A percentile compares a stretch with the other conserved stretches of the same genome.
phyloP scores from a whole-genome alignment of 2,113 vertebrate species.

The Nannobrachium achirus region DNA sequence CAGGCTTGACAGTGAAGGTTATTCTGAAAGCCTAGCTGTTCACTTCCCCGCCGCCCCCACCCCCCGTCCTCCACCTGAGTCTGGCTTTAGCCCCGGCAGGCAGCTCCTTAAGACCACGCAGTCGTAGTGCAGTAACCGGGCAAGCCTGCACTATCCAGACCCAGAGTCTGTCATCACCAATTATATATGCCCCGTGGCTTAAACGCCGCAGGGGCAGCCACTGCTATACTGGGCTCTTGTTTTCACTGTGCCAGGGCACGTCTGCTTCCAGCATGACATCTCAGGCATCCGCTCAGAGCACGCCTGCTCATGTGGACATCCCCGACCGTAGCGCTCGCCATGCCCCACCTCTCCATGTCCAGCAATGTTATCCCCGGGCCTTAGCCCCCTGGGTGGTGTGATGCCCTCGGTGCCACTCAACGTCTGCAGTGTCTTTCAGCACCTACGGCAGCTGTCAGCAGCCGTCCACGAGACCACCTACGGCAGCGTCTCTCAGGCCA shows the following conservation, averaged over 20 bases:
- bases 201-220: neutral
- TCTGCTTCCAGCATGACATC: constrained; percentile 18
- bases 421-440: constrained; percentile 51
- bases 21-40: constrained; percentile 39
- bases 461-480: constrained; percentile 26
- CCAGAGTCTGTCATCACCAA: constrained; percentile 46
- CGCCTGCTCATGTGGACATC: constrained; percentile 28
- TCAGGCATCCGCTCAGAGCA: constrained; percentile 2
- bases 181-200: constrained; percentile 56
- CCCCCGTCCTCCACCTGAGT: constrained; percentile 41
- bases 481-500: constrained; percentile 4
- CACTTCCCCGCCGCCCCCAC: constrained; percentile 14
- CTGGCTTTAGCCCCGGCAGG: constrained; percentile 55
- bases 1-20: constrained; percentile 40
- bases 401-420: constrained; percentile 55
- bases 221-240: neutral
- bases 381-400: constrained; percentile 43
- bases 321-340: constrained; percentile 40
- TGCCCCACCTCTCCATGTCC: constrained; percentile 22
- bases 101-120: constrained; percentile 64
- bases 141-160: constrained; percentile 20
- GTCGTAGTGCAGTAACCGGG: no score
- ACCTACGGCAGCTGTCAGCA: constrained; percentile 67
- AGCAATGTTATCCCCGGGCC: constrained; percentile 25
- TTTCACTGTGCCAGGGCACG: constrained; percentile 26